Evolutionary conservation across 2,113 vertebrate species (phyloP), one percentile per base, ranked within the genome.

Genomic region (Cacatua alba): DNA sequence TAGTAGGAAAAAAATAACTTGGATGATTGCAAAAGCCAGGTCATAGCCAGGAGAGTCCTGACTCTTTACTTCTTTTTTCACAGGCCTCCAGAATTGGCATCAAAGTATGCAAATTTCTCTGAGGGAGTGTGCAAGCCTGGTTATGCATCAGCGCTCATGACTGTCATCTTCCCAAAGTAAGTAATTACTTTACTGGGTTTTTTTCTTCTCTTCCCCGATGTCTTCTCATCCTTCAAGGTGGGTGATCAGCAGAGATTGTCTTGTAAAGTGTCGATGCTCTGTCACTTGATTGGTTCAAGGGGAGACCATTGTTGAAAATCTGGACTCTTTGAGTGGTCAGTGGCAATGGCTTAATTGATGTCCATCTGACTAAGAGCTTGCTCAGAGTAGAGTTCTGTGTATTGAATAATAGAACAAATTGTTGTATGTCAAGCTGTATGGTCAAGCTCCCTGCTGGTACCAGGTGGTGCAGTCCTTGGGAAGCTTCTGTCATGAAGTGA

Each of bases 151-250:
- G 99, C 99, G 63, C 98, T 99, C 97, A 99, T 99, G 99, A 98
- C 98, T 48, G 96, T 98, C 97, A 99, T 99, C 98, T 99, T 99
- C 94, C 99, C 99, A 86, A 99, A 99, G 99, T 99, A 98, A 99
- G 99, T 97, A 78, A 75, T 77, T 18, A 24, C 35, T 52, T 59
- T 31, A 33, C 20, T 43, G 69, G 21, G 4, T 29, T 33, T n/a
- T 23, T 64, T n/a, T 41, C 17, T 70, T 28, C 13, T 33, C 28
- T 90, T 90, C 28, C 19, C 13, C 25, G 1, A 14, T 53, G 59
- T 29, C 24, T 19, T 85, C 51, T 21, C 7, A 44, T 41, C 44
- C 51, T 53, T 71, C 44, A 62, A 35, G 59, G 46, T 44, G 63
- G 48, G 28, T 88, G n/a, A 62, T 57, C 37, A 28, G 37, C 49